A percentile compares a stretch with the other conserved stretches of the same genome.
These are phyloP conservation scores for Proales similis DNA, from an alignment of 1,140 invertebrate species.

Conservation along the genomic window DNA sequence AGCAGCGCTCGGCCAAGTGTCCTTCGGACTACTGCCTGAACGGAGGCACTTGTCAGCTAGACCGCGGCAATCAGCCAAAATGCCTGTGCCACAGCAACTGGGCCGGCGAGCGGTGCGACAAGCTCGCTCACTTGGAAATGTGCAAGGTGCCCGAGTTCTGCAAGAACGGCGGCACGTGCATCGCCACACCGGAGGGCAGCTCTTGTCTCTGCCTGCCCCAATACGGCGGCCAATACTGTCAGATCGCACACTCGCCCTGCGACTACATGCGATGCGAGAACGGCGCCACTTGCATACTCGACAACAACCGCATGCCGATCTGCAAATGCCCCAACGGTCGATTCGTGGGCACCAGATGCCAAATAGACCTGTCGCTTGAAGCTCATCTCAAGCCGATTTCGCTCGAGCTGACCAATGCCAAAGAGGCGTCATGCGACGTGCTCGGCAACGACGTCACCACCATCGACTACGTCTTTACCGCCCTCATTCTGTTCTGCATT, in stretches of 20 bases:
- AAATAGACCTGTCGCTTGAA: slow-evolving; percentile 17
- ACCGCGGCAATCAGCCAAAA: not conserved
- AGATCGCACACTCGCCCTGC: not conserved
- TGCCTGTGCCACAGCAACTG: slow-evolving; percentile 17
- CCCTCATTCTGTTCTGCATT: slow-evolving; percentile 12
- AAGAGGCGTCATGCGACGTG: slow-evolving; percentile 9
- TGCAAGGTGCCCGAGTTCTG: slow-evolving; percentile 9
- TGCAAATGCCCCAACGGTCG: slow-evolving; percentile 9
- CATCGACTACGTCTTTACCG: slow-evolving; percentile 28
- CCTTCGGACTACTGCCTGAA: slow-evolving; percentile 29
- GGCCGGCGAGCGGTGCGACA: slow-evolving; percentile 30
- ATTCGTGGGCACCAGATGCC: slow-evolving; percentile 30
- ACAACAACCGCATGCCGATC: slow-evolving; percentile 16
- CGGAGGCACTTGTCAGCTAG: slow-evolving; percentile 8
- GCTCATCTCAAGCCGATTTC: not conserved
- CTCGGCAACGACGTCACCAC: slow-evolving; percentile 20
- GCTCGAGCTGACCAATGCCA: not conserved
- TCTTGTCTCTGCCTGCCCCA: slow-evolving; percentile 14
- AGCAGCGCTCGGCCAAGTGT: slow-evolving; percentile 3
- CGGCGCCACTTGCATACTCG: slow-evolving; percentile 74
- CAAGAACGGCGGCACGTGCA: slow-evolving; percentile 29
- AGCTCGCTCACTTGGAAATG: slow-evolving; percentile 13
- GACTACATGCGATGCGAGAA: slow-evolving; percentile 66
- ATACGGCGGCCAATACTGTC: slow-evolving; percentile 29
- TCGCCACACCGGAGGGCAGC: not conserved